These are phyloP conservation scores for Holocentrus rufus DNA, from an alignment of 2,797 vertebrate genomes.

Conservation along the genomic window DNA sequence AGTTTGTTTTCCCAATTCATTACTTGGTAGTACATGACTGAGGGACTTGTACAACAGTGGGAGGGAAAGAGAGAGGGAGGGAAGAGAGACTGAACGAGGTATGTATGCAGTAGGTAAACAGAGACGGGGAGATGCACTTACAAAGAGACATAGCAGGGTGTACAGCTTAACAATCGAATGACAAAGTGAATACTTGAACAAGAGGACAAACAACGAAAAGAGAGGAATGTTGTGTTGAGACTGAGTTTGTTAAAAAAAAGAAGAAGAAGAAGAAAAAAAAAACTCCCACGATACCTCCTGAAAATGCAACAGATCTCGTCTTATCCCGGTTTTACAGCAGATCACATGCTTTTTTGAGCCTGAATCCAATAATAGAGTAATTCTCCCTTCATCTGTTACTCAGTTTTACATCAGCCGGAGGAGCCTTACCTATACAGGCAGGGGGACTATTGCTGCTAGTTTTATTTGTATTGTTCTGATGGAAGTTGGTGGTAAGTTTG, in stretches of 20 bases:
- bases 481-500: conserved; percentile 8
- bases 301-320: conserved; percentile 57
- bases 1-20: conserved; percentile 38
- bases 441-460: conserved; percentile 18
- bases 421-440: conserved; percentile 43
- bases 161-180: conserved; percentile 58
- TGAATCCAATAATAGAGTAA: conserved; percentile 56
- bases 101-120: conserved; percentile 58
- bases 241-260: conserved; percentile 39
- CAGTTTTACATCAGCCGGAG: conserved; percentile 69
- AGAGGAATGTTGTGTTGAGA: conserved; percentile 8
- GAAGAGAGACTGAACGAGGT: conserved; percentile 54
- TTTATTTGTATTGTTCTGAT: conserved; percentile 45
- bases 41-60: conserved; percentile 52
- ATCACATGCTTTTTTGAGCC: conserved; percentile 42
- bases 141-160: conserved; percentile 58
- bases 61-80: conserved; percentile 34
- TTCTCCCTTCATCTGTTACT: conserved; percentile 67
- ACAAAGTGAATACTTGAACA: conserved; percentile 70
- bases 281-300: conserved; percentile 34
- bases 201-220: conserved; percentile 43
- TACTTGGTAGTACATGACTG: conserved; percentile 41
- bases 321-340: conserved; percentile 47
- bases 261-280: not conserved
- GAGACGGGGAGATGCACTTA: conserved; percentile 56